phyloP scores from a whole-genome alignment of 2,888 invertebrate genomes.

The Phlogophora meticulosa region DNA sequence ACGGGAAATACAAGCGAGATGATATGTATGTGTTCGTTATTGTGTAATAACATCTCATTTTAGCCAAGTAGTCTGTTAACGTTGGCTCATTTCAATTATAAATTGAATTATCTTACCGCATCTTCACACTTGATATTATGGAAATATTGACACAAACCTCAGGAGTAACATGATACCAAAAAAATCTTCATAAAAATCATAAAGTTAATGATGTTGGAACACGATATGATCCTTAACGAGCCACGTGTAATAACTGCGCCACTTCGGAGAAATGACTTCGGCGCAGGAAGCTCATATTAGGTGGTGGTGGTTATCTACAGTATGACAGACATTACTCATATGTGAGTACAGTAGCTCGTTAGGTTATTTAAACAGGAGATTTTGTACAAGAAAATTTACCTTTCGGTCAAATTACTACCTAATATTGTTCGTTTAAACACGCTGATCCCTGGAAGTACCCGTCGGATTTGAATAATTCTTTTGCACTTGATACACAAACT shows the following conservation, averaged over 20 bases:
- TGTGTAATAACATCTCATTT: constrained; percentile 18
- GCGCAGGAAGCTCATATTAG: constrained; percentile 62
- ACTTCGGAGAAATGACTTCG: constrained; percentile 65
- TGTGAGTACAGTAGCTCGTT: constrained; percentile 6
- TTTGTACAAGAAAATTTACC: not conserved
- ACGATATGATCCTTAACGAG: constrained; percentile 65
- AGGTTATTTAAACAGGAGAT: constrained; percentile 4
- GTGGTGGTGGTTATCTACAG: constrained; percentile 45
- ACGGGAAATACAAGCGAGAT: too few relatives aligned
- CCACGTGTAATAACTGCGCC: constrained; percentile 60
- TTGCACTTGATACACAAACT: too few relatives aligned
- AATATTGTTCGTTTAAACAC: too few relatives aligned
- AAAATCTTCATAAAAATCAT: constrained; percentile 55
- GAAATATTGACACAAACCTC: constrained; percentile 31
- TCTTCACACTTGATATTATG: too few relatives aligned
- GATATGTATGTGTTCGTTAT: constrained; percentile 28
- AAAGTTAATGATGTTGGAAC: constrained; percentile 69
- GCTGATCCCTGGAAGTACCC: too few relatives aligned
- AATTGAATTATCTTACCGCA: too few relatives aligned
- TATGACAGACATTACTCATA: constrained; percentile 30
- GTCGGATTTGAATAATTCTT: too few relatives aligned
- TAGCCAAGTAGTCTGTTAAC: constrained; percentile 9
- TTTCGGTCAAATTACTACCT: not conserved
- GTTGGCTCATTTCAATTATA: constrained; percentile 18
- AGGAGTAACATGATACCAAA: constrained; percentile 48